These are phyloP conservation scores for Elachura formosa DNA, from an alignment of 2,113 vertebrate genomes.

Conservation along the genomic window DNA sequence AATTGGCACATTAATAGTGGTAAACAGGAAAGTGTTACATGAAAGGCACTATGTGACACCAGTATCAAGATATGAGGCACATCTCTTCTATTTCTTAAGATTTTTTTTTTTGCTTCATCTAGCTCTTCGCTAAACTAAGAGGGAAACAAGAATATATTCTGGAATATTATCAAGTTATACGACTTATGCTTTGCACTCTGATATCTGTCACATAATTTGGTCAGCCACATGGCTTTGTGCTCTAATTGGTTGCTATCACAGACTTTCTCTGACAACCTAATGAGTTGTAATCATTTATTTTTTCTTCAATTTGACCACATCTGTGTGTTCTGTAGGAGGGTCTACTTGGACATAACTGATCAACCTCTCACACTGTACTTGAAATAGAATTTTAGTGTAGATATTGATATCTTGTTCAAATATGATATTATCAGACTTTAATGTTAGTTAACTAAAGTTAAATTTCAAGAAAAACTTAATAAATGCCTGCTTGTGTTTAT, in stretches of 20 bases:
- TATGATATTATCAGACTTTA: not conserved
- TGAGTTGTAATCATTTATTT: not conserved
- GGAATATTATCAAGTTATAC: not conserved
- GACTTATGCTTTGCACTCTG: not conserved
- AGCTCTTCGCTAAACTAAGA: not conserved
- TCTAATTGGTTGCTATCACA: not conserved
- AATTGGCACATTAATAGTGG: not conserved
- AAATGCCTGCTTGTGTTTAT: not conserved
- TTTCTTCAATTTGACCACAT: not conserved
- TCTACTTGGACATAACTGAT: not conserved
- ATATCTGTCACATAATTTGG: not conserved
- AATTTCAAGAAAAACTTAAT: not conserved
- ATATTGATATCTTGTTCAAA: not conserved
- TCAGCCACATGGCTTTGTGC: not conserved
- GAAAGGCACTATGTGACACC: not conserved
- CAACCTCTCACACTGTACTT: not conserved
- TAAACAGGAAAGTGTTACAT: not conserved
- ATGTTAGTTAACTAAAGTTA: not conserved
- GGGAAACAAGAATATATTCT: not conserved
- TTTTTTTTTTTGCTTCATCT: not conserved
- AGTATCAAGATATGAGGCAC: not conserved
- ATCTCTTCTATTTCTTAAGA: not conserved
- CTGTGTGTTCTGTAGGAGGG: not conserved
- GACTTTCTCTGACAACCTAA: not conserved
- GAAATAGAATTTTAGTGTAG: not conserved